Evolutionary conservation across 2,888 invertebrate species (phyloP).

Genomic region (Apamea monoglypha): DNA sequence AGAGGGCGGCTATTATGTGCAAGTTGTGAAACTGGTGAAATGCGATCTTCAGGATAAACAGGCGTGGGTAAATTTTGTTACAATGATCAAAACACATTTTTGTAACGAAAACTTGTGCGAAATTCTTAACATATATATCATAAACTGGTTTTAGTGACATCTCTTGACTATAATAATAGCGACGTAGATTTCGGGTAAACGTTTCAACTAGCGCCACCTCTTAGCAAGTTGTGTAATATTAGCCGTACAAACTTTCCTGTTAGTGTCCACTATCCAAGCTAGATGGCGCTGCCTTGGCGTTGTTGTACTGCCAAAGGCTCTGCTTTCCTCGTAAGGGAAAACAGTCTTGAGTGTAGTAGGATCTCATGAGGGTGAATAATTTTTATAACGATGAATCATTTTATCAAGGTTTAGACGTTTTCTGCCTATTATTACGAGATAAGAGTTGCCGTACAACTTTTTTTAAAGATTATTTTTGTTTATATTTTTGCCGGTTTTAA

Average conservation of each 20-base stretch:
- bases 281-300: slow-evolving; percentile 26
- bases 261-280: not conserved
- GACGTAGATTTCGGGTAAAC: not conserved
- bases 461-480: not conserved
- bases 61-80: too few relatives aligned
- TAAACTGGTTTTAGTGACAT: slow-evolving; percentile 28
- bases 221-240: not conserved
- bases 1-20: too few relatives aligned
- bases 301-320: not conserved
- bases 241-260: too few relatives aligned
- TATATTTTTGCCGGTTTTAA: not conserved
- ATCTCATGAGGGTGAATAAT: slow-evolving; percentile 3
- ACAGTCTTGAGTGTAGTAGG: not conserved
- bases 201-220: slow-evolving; percentile 23
- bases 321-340: not conserved
- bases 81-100: not conserved
- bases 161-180: not conserved
- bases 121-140: not conserved
- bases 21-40: too few relatives aligned
- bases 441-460: not conserved
- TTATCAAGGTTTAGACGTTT: not conserved
- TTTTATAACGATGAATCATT: slow-evolving; percentile 15
- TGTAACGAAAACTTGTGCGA: not conserved
- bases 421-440: not conserved
- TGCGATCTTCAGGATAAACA: not conserved